Percentiles rank a stretch among this genome's conserved stretches.
phyloP scores from a whole-genome alignment of 2,797 vertebrate species.

The Moxostoma hubbsi region DNA sequence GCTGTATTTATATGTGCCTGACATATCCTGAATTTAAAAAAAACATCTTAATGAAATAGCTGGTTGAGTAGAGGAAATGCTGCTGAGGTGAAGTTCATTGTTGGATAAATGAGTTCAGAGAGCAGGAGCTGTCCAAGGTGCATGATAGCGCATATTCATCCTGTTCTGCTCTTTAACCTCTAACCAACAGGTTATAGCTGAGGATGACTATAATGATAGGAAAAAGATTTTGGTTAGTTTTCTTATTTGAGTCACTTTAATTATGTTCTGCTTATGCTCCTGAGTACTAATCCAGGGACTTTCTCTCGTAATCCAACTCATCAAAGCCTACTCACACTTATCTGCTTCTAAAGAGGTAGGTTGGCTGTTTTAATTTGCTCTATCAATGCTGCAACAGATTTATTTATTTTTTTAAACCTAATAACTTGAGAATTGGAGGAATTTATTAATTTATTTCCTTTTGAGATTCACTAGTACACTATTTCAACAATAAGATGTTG shows the following conservation, averaged over 20 bases:
- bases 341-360: not conserved
- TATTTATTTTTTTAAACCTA: slow-evolving; percentile 1
- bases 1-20: not conserved
- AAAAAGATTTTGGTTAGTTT: not conserved
- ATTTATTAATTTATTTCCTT: not conserved
- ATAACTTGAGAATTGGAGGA: not conserved
- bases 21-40: not conserved
- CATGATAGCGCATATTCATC: not conserved
- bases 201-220: not conserved
- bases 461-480: no score
- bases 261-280: not conserved
- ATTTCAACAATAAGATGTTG: not conserved
- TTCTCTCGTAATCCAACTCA: slow-evolving; percentile 40
- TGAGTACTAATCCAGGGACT: slow-evolving; percentile 39
- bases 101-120: slow-evolving; percentile 10
- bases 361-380: slow-evolving; percentile 34
- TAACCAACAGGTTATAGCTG: not conserved
- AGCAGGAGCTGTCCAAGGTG: not conserved
- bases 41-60: not conserved
- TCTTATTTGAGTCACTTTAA: not conserved
- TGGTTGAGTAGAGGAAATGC: not conserved
- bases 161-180: not conserved
- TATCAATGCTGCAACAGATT: not conserved
- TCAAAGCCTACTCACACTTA: slow-evolving; percentile 36
- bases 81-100: slow-evolving; percentile 7